A percentile compares a stretch with the other conserved stretches of the same genome.
Evolutionary conservation across 2,113 vertebrate genomes (phyloP).

Genomic region (Lamprologus ornatipinnis): DNA sequence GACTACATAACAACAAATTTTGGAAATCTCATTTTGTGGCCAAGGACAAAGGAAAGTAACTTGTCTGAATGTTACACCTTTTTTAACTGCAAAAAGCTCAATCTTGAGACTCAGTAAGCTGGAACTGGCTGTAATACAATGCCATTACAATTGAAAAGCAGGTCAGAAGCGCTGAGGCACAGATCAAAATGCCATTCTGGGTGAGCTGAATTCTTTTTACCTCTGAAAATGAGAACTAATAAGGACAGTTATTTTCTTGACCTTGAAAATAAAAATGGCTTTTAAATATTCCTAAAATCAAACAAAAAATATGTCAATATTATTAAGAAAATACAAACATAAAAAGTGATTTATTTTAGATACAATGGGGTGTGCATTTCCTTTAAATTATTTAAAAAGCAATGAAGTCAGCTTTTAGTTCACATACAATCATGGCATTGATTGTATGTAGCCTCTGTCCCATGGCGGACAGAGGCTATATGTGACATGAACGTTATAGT

Average conservation of each 20-base stretch:
- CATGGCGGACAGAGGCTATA: neutral
- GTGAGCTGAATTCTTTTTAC: slow-evolving; percentile 21
- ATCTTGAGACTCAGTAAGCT: slow-evolving; percentile 69
- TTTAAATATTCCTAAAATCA: neutral
- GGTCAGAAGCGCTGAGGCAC: slow-evolving; percentile 38
- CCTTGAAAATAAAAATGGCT: neutral
- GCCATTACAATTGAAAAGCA: slow-evolving; percentile 55
- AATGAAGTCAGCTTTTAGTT: neutral
- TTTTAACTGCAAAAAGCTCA: slow-evolving; percentile 65
- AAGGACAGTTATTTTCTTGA: slow-evolving; percentile 21
- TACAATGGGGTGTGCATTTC: neutral
- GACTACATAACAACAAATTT: slow-evolving; percentile 27
- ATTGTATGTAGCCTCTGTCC: neutral
- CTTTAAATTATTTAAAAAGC: neutral
- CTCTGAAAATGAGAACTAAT: neutral
- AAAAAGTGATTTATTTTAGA: neutral
- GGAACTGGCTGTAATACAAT: slow-evolving; percentile 69
- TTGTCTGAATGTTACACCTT: slow-evolving; percentile 62
- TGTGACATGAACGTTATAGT: neutral
- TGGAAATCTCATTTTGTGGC: slow-evolving; percentile 24
- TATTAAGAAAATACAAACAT: neutral
- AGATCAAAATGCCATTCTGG: slow-evolving; percentile 45
- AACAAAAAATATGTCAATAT: neutral
- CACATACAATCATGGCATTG: neutral
- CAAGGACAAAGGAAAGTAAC: slow-evolving; percentile 61